phyloP scores from a whole-genome alignment of 2,797 vertebrate species.

The Serranus cabrilla region DNA sequence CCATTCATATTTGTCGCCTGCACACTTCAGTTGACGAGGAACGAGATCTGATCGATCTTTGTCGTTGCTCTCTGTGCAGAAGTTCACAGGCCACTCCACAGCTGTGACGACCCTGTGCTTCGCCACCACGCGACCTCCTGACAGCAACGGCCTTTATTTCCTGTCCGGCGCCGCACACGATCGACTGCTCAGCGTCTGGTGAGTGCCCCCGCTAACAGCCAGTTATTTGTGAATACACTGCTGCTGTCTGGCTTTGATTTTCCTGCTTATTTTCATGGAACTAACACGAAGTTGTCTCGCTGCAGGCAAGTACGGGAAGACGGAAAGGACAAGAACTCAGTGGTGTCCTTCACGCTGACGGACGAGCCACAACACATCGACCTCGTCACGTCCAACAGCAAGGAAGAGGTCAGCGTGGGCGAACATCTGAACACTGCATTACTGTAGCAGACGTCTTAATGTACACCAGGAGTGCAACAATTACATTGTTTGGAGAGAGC shows the following conservation, averaged over 20 bases:
- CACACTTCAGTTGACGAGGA: neutral
- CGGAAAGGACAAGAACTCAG: constrained; percentile 94
- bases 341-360: constrained; percentile 95
- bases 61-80: constrained; percentile 79
- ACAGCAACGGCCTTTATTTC: constrained; percentile 95
- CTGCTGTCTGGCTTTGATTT: neutral
- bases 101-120: constrained; percentile 94
- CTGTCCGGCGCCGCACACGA: constrained; percentile 95
- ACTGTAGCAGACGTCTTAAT: neutral
- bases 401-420: constrained; percentile 90
- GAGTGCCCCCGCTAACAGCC: constrained; percentile 63
- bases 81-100: constrained; percentile 97
- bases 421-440: neutral
- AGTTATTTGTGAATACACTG: neutral
- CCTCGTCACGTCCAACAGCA: constrained; percentile 91
- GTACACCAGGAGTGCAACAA: neutral
- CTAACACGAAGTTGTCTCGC: constrained; percentile 28
- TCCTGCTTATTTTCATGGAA: neutral
- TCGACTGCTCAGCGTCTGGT: constrained; percentile 97
- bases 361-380: constrained; percentile 93
- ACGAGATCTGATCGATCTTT: neutral
- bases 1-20: neutral
- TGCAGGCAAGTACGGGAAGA: constrained; percentile 96
- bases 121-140: constrained; percentile 90
- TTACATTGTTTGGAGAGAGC: neutral